Evolutionary conservation across 2,797 vertebrate species (phyloP).

Genomic region (Avahi laniger): DNA sequence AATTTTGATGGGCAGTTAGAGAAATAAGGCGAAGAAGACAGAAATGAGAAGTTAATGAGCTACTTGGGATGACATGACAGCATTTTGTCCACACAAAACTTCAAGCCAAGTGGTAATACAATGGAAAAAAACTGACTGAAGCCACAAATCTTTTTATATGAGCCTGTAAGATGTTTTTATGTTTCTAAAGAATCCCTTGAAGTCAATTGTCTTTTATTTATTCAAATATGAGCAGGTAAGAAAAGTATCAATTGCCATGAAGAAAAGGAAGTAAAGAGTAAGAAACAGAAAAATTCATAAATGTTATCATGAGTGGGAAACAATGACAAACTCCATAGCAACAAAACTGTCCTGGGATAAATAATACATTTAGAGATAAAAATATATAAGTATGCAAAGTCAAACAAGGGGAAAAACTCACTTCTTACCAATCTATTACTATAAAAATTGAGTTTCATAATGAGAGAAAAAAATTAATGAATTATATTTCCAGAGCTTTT

Average conservation of each 20-base stretch:
- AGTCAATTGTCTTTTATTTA: constrained; percentile 39
- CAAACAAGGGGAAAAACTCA: background rate
- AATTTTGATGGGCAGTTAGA: background rate
- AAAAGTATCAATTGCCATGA: background rate
- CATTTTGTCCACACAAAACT: background rate
- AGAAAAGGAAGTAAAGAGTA: background rate
- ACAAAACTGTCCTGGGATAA: background rate
- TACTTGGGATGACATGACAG: background rate
- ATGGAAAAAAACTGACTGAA: background rate
- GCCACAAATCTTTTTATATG: constrained; percentile 8
- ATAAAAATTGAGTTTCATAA: background rate
- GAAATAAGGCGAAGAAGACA: constrained; percentile 7
- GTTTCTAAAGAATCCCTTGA: constrained; percentile 19
- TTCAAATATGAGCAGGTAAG: background rate
- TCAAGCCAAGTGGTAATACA: constrained; percentile 1
- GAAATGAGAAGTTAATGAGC: constrained; percentile 31
- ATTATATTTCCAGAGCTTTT: background rate
- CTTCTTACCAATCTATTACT: background rate
- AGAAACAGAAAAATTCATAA: background rate
- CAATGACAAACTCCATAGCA: background rate
- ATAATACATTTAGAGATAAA: background rate
- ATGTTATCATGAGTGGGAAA: background rate
- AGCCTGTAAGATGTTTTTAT: background rate
- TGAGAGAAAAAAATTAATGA: background rate
- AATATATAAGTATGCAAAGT: background rate